These are phyloP conservation scores for Gymnogyps californianus DNA, from an alignment of 2,113 vertebrate genomes.

Conservation along the genomic window DNA sequence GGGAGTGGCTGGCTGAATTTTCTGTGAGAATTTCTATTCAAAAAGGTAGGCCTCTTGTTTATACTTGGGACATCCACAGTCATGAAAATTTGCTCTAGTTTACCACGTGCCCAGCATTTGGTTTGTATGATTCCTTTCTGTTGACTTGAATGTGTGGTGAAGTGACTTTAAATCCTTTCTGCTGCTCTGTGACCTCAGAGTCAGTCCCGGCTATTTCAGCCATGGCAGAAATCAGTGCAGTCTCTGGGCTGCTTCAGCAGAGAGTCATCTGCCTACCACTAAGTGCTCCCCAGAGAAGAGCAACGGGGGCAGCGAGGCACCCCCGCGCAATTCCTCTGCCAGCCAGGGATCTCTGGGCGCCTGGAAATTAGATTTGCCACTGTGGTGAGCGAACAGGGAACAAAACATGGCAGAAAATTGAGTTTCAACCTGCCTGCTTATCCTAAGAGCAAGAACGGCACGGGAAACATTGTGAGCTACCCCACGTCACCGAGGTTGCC, in stretches of 20 bases:
- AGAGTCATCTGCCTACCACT: neutral
- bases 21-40: neutral
- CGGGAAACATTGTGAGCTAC: neutral
- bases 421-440: neutral
- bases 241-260: neutral
- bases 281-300: neutral
- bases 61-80: neutral
- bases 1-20: neutral
- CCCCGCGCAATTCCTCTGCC: neutral
- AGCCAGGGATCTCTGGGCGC: neutral
- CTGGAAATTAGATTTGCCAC: neutral
- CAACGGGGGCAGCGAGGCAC: neutral
- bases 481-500: neutral
- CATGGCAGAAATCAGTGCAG: neutral
- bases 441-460: neutral
- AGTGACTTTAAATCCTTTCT: neutral
- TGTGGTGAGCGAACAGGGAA: neutral
- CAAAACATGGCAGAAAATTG: neutral
- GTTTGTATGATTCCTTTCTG: neutral
- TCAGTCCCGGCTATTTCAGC: neutral
- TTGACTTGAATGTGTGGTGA: neutral
- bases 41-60: neutral
- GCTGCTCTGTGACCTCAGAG: neutral
- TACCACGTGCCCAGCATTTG: neutral
- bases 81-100: neutral